phyloP scores from a whole-genome alignment of 2,888 invertebrate species.

The Hyalella azteca region DNA sequence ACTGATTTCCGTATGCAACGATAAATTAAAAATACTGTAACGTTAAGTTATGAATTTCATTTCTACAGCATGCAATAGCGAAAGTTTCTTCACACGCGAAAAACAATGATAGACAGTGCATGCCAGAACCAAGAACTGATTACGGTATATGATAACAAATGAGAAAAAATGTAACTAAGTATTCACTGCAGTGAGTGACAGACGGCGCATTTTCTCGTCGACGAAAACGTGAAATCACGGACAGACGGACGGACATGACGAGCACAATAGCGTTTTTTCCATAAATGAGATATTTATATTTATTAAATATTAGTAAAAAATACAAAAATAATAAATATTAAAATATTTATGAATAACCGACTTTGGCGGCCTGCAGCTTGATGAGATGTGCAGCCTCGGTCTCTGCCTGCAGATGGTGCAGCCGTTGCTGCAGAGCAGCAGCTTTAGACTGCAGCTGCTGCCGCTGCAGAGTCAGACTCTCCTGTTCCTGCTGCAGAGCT shows the following conservation, averaged over 20 bases:
- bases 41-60: no score
- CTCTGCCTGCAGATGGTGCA: background rate
- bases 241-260: background rate
- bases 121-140: no score
- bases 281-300: background rate
- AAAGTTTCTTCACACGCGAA: no score
- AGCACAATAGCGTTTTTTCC: background rate
- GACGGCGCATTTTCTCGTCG: background rate
- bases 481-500: background rate
- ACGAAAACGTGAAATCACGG: background rate
- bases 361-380: background rate
- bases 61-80: no score
- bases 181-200: background rate
- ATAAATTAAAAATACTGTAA: no score
- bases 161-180: background rate
- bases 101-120: no score
- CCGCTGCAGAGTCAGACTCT: background rate
- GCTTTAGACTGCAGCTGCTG: background rate
- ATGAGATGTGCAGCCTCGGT: background rate
- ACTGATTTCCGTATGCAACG: no score
- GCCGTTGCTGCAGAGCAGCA: background rate
- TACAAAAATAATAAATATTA: no score
- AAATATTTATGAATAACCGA: background rate
- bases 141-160: no score
- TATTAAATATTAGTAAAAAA: no score